Evolutionary conservation across 2,888 invertebrate species (phyloP), one percentile per base, ranked within the genome.

Genomic region (Brachyptera risi): DNA sequence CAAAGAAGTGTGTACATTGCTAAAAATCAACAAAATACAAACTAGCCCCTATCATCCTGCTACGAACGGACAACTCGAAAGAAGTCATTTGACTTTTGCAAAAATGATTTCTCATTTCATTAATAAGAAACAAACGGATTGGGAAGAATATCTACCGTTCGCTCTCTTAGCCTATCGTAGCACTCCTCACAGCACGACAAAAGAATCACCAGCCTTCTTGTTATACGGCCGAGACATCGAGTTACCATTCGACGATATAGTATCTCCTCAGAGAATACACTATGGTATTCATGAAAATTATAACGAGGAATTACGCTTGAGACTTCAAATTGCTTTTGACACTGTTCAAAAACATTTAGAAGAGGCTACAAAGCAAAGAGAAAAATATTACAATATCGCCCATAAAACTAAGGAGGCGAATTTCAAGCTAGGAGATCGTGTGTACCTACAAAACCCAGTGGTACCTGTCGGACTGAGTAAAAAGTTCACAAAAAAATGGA

Each of bases 21-120:
- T 49, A n/a, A 21, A 21, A 17, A 59, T 59, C 13, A 27, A 15
- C 7, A 59, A 49, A 19, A 23, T 59, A 7, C 13, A 9, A 17
- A 59, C 59, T 17, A 31, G 35, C 1, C 9, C 31, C 1, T 59
- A 31, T 15, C 24, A 50, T n/a, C 47, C 59, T n/a, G 35, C 31
- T 2, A 19, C 15, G 1, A 59, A 59, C 27, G 59, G 49, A 2
- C n/a, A 19, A n/a, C 15, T 49, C 4, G 59, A 59, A 24, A 49
- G 50, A 50, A 27, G 19, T 4, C 49, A 59, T 17, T 31, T 23
- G 26, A n/a, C 49, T 1, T 1, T 59, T 1, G 17, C 31, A 17
- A 24, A 26, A n/a, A 58, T 58, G 42, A 26, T 58, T 4, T 42
- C 42, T 7, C 58, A 58, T 31, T 31, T 31, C 11, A 31, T 31